Conservation (phyloP, 1,140 invertebrate genomes). For the Drosophila guanche region DNA sequence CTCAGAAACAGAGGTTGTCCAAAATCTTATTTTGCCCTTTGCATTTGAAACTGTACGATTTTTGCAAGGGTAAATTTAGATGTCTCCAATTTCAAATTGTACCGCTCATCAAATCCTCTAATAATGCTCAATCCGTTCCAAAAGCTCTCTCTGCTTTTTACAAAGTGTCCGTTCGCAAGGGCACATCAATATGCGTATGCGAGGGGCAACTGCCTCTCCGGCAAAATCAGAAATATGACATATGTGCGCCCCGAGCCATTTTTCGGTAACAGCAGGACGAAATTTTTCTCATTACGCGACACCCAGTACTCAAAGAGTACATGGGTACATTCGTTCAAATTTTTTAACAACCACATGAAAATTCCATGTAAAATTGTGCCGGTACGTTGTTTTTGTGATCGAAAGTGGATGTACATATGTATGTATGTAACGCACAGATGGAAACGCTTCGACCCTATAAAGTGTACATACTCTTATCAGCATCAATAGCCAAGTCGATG, state of each 20-base stretch:
- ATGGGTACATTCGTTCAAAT: too few species aligned
- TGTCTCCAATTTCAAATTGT: slow-evolving; percentile 83
- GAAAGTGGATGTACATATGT: too few species aligned
- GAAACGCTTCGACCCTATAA: too few species aligned
- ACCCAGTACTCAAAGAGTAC: too few species aligned
- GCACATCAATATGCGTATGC: slow-evolving; percentile 25
- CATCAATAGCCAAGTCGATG: too few species aligned
- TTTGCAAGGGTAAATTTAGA: slow-evolving; percentile 83
- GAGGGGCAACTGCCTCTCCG: slow-evolving; percentile 16
- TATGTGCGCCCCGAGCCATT: slow-evolving; percentile 83
- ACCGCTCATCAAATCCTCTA: slow-evolving; percentile 66
- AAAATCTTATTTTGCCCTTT: slow-evolving; percentile 52
- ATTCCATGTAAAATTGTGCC: too few species aligned
- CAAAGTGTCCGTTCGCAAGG: slow-evolving; percentile 44
- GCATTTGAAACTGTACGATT: slow-evolving; percentile 83
- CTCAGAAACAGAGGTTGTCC: not conserved
- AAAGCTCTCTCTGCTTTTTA: slow-evolving; percentile 68
- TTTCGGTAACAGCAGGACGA: slow-evolving; percentile 79
- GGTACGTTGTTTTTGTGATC: too few species aligned
- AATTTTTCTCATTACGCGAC: slow-evolving; percentile 57
- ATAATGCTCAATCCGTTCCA: slow-evolving; percentile 18
- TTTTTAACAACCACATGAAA: too few species aligned
- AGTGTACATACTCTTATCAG: too few species aligned
- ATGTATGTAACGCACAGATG: too few species aligned
- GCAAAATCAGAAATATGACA: slow-evolving; percentile 78